Evolutionary conservation across 1,140 invertebrate species (phyloP).

Genomic region (Luehdorfia chinensis): DNA sequence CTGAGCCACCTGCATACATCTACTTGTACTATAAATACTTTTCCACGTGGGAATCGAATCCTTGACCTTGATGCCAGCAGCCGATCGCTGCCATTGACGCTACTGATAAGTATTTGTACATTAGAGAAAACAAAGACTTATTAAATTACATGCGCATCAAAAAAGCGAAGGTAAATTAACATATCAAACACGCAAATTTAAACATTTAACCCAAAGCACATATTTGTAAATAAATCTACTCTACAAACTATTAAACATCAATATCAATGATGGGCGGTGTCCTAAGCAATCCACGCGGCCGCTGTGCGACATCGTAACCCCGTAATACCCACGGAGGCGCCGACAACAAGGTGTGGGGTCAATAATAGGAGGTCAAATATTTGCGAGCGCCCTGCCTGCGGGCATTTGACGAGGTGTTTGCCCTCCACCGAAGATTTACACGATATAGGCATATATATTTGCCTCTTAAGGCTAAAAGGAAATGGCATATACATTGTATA

Average conservation of each 20-base stretch:
- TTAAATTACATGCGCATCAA: no score
- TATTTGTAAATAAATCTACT: not conserved
- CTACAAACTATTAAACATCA: slow-evolving; percentile 1
- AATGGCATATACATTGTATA: not conserved
- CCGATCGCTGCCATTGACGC: no score
- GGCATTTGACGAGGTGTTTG: slow-evolving; percentile 32
- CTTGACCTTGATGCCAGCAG: no score
- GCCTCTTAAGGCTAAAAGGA: slow-evolving; percentile 5
- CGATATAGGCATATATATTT: slow-evolving; percentile 10
- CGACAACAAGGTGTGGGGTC: slow-evolving; percentile 35
- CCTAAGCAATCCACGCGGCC: not conserved
- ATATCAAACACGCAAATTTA: no score
- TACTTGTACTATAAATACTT: no score
- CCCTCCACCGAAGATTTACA: slow-evolving; percentile 22
- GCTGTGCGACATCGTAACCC: no score
- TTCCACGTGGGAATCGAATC: no score
- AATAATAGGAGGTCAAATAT: slow-evolving; percentile 51
- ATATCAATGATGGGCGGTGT: not conserved
- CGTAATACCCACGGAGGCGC: slow-evolving; percentile 6
- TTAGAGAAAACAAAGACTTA: no score
- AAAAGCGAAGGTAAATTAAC: no score
- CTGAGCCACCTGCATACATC: no score
- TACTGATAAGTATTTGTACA: no score
- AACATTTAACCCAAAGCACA: no score
- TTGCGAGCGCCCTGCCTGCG: slow-evolving; percentile 30